Evolutionary conservation across 2,113 vertebrate species (phyloP).

Genomic region (Anser brachyrhynchus): DNA sequence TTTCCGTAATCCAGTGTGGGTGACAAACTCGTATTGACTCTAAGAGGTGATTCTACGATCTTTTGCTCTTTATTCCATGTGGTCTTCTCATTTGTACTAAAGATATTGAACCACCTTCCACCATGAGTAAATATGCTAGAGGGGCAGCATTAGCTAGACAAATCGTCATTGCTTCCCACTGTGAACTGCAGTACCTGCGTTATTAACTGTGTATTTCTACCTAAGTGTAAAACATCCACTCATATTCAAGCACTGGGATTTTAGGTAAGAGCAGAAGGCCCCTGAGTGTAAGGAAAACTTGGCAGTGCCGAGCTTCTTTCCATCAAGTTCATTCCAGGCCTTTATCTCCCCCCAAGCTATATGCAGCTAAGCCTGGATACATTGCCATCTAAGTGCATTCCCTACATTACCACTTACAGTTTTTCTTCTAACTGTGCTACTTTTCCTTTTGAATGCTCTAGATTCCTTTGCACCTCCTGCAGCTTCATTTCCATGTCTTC

Average conservation of each 20-base stretch:
- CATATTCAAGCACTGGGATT: background rate
- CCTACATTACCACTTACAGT: constrained; percentile 72
- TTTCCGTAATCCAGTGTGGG: background rate
- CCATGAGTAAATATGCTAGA: background rate
- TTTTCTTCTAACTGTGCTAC: constrained; percentile 70
- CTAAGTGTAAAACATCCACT: background rate
- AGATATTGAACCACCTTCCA: background rate
- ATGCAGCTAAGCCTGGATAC: background rate
- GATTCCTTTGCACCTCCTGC: constrained; percentile 56
- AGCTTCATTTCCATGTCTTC: constrained; percentile 74
- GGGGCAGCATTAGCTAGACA: background rate
- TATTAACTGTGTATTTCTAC: background rate
- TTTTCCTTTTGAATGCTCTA: constrained; percentile 72
- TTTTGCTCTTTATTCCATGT: background rate
- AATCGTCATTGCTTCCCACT: background rate
- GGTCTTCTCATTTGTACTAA: background rate
- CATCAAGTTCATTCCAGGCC: background rate
- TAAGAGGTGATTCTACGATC: background rate
- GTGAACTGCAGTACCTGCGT: background rate
- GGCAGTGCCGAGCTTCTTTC: background rate
- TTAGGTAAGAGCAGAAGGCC: background rate
- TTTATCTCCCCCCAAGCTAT: background rate
- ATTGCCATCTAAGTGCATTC: background rate
- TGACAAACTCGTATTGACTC: background rate
- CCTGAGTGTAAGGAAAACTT: background rate